These are phyloP conservation scores for Corythornis vintsioides DNA, from an alignment of 2,113 vertebrate genomes.

Conservation along the genomic window DNA sequence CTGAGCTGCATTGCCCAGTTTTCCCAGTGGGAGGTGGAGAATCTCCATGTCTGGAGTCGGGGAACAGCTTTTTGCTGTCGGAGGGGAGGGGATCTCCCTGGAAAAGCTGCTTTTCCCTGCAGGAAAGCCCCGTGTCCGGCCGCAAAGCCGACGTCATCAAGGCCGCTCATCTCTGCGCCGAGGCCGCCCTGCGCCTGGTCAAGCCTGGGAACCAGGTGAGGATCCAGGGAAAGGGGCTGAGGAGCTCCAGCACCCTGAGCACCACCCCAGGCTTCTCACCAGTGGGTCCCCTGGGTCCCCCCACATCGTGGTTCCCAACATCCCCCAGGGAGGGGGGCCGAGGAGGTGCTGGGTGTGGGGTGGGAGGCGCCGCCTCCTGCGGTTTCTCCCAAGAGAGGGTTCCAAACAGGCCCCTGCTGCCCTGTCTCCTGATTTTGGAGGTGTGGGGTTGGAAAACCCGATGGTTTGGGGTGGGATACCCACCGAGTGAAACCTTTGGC, in stretches of 20 bases:
- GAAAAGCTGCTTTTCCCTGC: neutral
- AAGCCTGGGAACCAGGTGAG: conserved; percentile 89
- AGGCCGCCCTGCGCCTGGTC: conserved; percentile 94
- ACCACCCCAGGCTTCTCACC: too few species aligned
- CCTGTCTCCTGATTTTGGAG: fast-evolving
- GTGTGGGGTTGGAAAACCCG: neutral
- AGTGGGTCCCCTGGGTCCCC: too few species aligned
- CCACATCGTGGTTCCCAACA: neutral
- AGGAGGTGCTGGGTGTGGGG: neutral
- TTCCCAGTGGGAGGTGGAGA: neutral
- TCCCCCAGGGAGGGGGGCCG: neutral
- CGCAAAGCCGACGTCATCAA: conserved; percentile 94
- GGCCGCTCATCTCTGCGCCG: conserved; percentile 93
- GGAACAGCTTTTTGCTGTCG: neutral
- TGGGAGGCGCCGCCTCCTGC: neutral
- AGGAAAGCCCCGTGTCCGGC: conserved; percentile 91
- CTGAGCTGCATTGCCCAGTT: fast-evolving
- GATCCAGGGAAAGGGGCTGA: too few species aligned
- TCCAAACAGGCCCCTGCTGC: fast-evolving
- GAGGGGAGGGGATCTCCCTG: neutral
- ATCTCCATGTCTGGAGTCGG: neutral
- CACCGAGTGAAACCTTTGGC: fast-evolving
- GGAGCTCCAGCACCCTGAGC: too few species aligned
- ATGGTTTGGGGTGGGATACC: fast-evolving
- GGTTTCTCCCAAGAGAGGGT: fast-evolving